These are phyloP conservation scores for Acridotheres tristis DNA, from an alignment of 2,797 vertebrate genomes.

Conservation along the genomic window DNA sequence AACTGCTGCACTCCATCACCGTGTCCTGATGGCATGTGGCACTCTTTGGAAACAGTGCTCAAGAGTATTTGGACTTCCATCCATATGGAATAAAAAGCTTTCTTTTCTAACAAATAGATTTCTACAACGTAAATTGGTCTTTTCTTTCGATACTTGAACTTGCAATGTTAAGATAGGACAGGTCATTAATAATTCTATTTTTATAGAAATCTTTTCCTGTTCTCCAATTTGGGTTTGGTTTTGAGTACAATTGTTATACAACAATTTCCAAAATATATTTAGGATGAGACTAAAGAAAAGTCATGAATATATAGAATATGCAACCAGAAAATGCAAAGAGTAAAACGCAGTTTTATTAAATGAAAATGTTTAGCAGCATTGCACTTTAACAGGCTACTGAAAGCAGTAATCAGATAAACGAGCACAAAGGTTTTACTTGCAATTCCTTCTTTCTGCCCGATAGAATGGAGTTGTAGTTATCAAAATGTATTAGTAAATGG, in stretches of 20 bases:
- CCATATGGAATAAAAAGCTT: background rate
- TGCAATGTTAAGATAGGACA: background rate
- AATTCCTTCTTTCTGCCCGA: background rate
- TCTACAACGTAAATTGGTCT: background rate
- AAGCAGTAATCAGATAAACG: conserved; percentile 2
- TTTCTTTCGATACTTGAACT: background rate
- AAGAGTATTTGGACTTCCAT: background rate
- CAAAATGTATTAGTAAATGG: conserved; percentile 42
- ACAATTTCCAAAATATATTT: background rate
- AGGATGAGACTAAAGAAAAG: background rate
- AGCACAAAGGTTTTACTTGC: background rate
- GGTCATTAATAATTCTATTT: background rate
- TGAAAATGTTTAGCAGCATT: conserved; percentile 33
- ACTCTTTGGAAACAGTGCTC: background rate
- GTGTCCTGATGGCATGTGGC: background rate
- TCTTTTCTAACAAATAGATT: background rate
- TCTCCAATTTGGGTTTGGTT: background rate
- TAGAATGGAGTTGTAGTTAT: background rate
- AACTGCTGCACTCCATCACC: background rate
- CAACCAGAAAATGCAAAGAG: conserved; percentile 46
- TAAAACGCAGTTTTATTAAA: conserved; percentile 44
- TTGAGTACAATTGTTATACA: background rate
- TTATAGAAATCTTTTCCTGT: background rate
- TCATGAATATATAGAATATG: conserved; percentile 18
- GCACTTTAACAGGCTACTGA: background rate